Conservation (phyloP, 2,113 vertebrate species). For the Melanocharis versteri region DNA sequence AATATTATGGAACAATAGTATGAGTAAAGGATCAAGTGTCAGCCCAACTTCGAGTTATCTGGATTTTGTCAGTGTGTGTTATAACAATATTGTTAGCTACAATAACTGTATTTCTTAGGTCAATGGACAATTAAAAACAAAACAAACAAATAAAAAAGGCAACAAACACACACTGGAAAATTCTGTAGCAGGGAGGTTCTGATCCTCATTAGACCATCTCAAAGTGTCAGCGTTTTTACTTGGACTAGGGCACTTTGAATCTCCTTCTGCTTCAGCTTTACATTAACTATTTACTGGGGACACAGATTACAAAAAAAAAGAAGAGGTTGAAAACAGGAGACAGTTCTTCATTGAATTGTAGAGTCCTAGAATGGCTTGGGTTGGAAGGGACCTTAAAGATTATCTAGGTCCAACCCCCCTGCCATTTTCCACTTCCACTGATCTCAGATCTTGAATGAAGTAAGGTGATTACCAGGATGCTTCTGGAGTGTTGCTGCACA, state of each 20-base stretch:
- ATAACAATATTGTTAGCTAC: conserved; percentile 41
- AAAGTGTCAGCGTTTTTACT: not conserved
- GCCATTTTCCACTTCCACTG: not conserved
- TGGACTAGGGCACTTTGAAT: not conserved
- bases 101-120: conserved; percentile 30
- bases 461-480: not conserved
- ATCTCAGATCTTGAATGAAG: not conserved
- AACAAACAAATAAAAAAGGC: not conserved
- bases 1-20: conserved; percentile 66
- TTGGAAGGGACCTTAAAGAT: not conserved
- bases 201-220: not conserved
- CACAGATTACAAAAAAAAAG: not conserved
- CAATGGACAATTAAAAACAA: not conserved
- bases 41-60: conserved; percentile 41
- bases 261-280: not conserved
- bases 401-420: not conserved
- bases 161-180: not conserved
- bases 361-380: not conserved
- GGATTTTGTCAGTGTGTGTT: conserved; percentile 54
- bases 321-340: not conserved
- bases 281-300: not conserved
- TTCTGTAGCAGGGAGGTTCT: not conserved
- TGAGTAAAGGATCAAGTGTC: conserved; percentile 66
- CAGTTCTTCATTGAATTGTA: not conserved
- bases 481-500: not conserved